Conservation (phyloP, 2,888 invertebrate genomes). For the Seladonia tumulorum region DNA sequence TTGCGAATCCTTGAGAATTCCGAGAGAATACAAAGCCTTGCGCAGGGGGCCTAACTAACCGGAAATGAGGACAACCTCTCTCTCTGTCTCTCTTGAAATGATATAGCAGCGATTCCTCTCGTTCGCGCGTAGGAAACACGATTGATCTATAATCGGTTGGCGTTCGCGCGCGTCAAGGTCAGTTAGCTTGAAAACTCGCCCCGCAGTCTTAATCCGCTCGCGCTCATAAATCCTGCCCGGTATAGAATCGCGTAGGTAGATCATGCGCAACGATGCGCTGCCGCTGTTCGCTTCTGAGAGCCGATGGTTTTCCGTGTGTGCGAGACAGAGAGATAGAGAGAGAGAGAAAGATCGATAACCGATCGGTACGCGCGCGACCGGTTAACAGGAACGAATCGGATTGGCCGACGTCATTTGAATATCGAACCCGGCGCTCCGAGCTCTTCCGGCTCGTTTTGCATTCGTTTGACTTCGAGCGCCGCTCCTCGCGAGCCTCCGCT, state of each 20-base stretch:
- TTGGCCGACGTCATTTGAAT: constrained; percentile 37
- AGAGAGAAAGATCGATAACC: constrained; percentile 61
- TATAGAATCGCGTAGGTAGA: constrained; percentile 66
- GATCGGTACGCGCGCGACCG: constrained; percentile 46
- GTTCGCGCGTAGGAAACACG: constrained; percentile 13
- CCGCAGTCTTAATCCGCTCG: constrained; percentile 57
- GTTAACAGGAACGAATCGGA: constrained; percentile 35
- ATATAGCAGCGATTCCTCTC: not conserved
- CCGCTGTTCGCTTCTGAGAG: not conserved
- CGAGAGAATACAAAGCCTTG: not conserved
- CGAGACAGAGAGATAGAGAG: not conserved
- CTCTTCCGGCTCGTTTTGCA: constrained; percentile 30
- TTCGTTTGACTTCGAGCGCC: not conserved
- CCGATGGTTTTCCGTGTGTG: constrained; percentile 25
- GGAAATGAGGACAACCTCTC: not conserved
- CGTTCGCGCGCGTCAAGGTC: constrained; percentile 59
- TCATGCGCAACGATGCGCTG: constrained; percentile 62
- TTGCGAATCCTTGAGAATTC: not conserved
- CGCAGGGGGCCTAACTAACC: not conserved
- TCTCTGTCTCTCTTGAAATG: constrained; percentile 6
- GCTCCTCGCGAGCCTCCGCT: not conserved
- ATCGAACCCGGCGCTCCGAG: constrained; percentile 21
- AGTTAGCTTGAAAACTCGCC: constrained; percentile 51
- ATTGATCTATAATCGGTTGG: constrained; percentile 53
- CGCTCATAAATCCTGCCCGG: constrained; percentile 58